Conservation (phyloP, 2,797 vertebrate genomes). For the Alfaro cultratus region DNA sequence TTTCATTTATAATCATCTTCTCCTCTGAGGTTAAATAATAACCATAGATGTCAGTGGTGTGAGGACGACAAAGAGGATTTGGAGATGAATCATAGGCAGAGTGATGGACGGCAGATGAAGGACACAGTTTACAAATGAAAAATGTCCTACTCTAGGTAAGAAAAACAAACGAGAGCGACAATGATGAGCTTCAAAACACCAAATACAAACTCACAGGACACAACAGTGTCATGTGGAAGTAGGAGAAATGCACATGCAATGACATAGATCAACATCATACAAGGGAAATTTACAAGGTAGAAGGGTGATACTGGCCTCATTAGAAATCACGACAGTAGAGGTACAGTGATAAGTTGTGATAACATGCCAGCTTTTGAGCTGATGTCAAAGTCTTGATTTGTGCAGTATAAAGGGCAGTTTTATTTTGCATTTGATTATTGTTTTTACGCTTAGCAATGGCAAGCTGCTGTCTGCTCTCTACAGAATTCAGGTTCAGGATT, state of each 20-base stretch:
- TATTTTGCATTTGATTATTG: background rate
- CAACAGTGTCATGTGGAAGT: slow-evolving; percentile 17
- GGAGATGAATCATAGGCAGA: slow-evolving; percentile 13
- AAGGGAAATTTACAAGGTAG: slow-evolving; percentile 26
- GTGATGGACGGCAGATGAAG: slow-evolving; percentile 20
- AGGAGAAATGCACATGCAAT: slow-evolving; percentile 26
- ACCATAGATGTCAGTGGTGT: background rate
- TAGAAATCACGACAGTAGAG: slow-evolving; percentile 11
- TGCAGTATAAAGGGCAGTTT: background rate
- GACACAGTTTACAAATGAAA: slow-evolving; percentile 10
- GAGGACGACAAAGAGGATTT: slow-evolving; percentile 2
- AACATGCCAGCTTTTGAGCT: background rate
- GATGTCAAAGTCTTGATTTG: background rate
- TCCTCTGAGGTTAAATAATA: background rate
- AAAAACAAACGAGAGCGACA: slow-evolving; percentile 21
- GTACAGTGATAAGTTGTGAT: background rate
- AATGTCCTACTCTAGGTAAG: slow-evolving; percentile 27
- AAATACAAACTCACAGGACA: slow-evolving; percentile 41
- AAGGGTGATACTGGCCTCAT: slow-evolving; percentile 8
- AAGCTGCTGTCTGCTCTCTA: slow-evolving; percentile 62
- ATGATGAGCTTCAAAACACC: slow-evolving; percentile 26
- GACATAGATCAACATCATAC: slow-evolving; percentile 34
- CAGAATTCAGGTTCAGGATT: slow-evolving; percentile 62
- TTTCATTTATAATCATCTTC: background rate
- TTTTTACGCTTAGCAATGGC: slow-evolving; percentile 30